Evolutionary conservation across 64 coral and sea anemone species (phyloP).

Genomic region (Stichodactyla mertensii): DNA sequence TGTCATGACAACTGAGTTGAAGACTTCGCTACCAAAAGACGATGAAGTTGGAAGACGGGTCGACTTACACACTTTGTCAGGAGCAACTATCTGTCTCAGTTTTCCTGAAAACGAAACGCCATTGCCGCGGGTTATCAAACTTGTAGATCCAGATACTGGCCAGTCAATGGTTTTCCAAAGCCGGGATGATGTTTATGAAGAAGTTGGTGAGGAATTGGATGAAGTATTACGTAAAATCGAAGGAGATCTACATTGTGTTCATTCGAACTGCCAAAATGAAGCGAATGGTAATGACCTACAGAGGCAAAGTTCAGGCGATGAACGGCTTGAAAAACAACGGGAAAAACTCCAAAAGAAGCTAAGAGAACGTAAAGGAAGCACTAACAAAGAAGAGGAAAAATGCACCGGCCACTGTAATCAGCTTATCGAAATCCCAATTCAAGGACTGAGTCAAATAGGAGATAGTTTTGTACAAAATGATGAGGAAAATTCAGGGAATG

Average conservation of each 20-base stretch:
- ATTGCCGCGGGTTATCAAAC: slow-evolving; percentile 52
- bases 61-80: slow-evolving; percentile 50
- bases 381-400: slow-evolving; percentile 35
- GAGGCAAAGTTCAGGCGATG: slow-evolving; percentile 8
- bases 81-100: slow-evolving; percentile 50
- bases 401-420: slow-evolving; percentile 56
- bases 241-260: slow-evolving; percentile 27
- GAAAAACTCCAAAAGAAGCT: slow-evolving; percentile 66
- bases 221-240: slow-evolving; percentile 38
- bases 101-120: slow-evolving; percentile 53
- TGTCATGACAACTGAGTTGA: slow-evolving; percentile 49
- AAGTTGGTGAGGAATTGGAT: slow-evolving; percentile 30
- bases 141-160: slow-evolving; percentile 57
- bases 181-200: slow-evolving; percentile 29
- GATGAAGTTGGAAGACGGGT: slow-evolving; percentile 43
- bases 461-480: background rate
- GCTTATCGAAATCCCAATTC: slow-evolving; percentile 50
- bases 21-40: slow-evolving; percentile 26
- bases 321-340: slow-evolving; percentile 51
- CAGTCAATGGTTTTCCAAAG: slow-evolving; percentile 41
- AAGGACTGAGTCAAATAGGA: slow-evolving; percentile 36
- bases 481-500: slow-evolving; percentile 3
- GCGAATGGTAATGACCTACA: slow-evolving; percentile 36
- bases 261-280: slow-evolving; percentile 31
- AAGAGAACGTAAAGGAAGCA: slow-evolving; percentile 46